These are phyloP conservation scores for Solenodon paradoxus DNA, from an alignment of 2,113 vertebrate species.

Conservation along the genomic window DNA sequence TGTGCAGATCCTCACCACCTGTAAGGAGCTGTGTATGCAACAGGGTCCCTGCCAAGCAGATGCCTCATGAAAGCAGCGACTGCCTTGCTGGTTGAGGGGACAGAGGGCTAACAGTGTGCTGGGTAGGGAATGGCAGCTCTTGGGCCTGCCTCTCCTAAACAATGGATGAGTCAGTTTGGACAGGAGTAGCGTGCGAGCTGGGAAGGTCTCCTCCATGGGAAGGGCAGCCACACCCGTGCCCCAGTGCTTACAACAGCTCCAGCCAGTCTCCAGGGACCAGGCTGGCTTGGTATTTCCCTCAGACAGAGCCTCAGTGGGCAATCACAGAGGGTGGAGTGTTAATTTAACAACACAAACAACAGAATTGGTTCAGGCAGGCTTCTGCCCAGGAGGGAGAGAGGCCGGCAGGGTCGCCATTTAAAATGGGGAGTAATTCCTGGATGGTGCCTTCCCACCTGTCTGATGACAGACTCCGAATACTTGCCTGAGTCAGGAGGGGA, in stretches of 20 bases:
- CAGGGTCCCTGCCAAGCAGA: neutral
- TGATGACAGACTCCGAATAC: neutral
- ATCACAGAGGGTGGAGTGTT: neutral
- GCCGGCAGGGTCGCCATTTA: neutral
- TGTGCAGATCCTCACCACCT: neutral
- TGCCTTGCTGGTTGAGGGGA: too few relatives aligned
- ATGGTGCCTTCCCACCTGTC: neutral
- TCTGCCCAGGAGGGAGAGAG: neutral
- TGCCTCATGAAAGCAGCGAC: neutral
- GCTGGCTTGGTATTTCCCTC: neutral
- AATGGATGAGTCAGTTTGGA: slow-evolving; percentile 37
- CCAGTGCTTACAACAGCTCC: neutral
- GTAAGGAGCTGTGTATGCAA: neutral
- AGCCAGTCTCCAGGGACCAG: neutral
- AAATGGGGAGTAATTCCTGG: neutral
- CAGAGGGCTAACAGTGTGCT: neutral
- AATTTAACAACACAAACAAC: neutral
- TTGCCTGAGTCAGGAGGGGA: neutral
- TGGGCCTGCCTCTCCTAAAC: slow-evolving; percentile 23
- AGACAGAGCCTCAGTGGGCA: neutral
- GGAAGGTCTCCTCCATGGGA: neutral
- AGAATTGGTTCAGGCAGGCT: neutral
- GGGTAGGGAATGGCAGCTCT: neutral
- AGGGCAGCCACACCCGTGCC: neutral
- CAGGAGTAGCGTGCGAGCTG: neutral